Percentiles rank a stretch among this genome's conserved stretches.
Evolutionary conservation across 2,113 vertebrate species (phyloP).

Genomic region (Vicugna pacos): DNA sequence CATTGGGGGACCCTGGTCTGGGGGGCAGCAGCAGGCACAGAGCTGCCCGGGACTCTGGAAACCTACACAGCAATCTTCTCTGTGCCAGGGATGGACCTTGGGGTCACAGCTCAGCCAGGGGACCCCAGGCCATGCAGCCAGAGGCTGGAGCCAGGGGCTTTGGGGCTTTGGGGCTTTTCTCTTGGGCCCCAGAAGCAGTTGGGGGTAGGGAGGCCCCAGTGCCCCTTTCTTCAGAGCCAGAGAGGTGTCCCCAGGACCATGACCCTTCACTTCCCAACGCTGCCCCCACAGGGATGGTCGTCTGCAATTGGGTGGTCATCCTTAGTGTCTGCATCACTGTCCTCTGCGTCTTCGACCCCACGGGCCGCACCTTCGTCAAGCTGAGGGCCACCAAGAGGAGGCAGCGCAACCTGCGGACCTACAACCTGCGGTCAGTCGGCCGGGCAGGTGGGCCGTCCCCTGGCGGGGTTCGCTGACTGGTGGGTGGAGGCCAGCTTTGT

Average conservation of each 20-base stretch:
- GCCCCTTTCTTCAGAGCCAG: not conserved
- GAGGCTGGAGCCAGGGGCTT: not conserved
- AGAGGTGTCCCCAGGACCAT: not conserved
- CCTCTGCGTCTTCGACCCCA: constrained; percentile 98
- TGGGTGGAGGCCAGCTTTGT: not conserved
- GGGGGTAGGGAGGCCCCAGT: not conserved
- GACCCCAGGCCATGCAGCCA: accelerated
- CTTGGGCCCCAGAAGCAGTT: not conserved
- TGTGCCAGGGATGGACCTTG: not conserved
- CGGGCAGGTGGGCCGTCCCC: accelerated
- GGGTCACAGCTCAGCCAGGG: not conserved
- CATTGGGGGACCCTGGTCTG: not conserved
- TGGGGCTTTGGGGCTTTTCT: not conserved
- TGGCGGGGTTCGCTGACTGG: not conserved
- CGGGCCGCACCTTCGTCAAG: constrained; percentile 98
- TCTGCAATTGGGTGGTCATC: constrained; percentile 99
- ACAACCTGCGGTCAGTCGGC: constrained; percentile 92
- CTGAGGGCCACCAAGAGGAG: constrained; percentile 96
- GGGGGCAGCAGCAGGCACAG: not conserved
- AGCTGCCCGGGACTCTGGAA: not conserved
- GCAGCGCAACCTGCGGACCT: constrained; percentile 97
- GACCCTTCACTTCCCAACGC: not conserved
- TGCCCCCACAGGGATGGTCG: constrained; percentile 93
- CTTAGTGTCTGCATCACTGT: constrained; percentile 98
- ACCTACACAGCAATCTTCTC: not conserved